phyloP scores from a whole-genome alignment of 1,140 invertebrate species.

The Brachystomella parvula region DNA sequence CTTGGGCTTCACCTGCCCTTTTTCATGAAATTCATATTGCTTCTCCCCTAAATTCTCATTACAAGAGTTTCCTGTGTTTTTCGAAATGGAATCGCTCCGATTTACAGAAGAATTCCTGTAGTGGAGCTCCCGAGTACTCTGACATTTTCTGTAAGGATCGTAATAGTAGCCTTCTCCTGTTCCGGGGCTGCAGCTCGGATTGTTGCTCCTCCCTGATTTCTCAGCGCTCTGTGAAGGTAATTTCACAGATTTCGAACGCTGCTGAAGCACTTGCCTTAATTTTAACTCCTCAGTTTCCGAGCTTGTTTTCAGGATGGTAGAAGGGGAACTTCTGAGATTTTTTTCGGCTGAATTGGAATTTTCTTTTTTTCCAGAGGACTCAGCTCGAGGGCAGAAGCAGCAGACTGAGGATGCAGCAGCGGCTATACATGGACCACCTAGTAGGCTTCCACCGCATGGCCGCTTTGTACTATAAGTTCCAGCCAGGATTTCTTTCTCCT shows the following conservation, averaged over 20 bases:
- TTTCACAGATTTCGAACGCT: constrained; percentile 2
- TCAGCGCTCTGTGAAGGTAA: neutral
- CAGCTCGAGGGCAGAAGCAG: constrained; percentile 35
- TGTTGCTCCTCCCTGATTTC: no score
- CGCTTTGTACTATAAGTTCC: constrained; percentile 15
- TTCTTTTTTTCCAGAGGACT: no score
- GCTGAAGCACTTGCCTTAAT: neutral
- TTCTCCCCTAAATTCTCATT: no score
- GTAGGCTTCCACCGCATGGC: constrained; percentile 16
- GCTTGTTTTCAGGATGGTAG: neutral
- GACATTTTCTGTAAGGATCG: constrained; percentile 34
- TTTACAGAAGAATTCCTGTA: neutral
- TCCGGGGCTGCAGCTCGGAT: neutral
- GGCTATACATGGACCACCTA: constrained; percentile 26
- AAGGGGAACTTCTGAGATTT: no score
- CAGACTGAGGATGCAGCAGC: constrained; percentile 29
- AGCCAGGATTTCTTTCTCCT: constrained; percentile 63
- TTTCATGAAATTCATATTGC: no score
- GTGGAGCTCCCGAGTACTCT: constrained; percentile 33
- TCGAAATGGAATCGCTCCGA: neutral
- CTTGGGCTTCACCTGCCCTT: constrained; percentile 23
- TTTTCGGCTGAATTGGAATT: no score
- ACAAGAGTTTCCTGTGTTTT: no score
- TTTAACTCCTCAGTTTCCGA: neutral
- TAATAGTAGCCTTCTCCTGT: constrained; percentile 20